phyloP scores from a whole-genome alignment of 2,888 invertebrate species.

The Melangyna quadrimaculata region DNA sequence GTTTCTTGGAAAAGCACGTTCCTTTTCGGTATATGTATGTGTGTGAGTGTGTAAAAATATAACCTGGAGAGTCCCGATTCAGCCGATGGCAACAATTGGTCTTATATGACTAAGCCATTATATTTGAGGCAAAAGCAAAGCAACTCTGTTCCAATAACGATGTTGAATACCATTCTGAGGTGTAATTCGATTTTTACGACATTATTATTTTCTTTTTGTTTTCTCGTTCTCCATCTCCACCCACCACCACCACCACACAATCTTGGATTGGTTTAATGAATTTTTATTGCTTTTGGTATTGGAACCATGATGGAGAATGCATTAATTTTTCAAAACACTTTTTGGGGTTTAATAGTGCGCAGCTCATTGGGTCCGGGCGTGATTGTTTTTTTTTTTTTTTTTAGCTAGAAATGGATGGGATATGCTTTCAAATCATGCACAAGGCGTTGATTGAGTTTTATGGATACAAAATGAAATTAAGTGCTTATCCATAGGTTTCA shows the following conservation, averaged over 20 bases:
- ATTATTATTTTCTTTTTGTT: neutral
- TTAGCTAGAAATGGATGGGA: neutral
- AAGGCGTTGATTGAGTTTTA: conserved; percentile 64
- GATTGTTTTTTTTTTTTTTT: conserved; percentile 9
- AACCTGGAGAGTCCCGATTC: conserved; percentile 15
- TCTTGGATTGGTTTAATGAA: conserved; percentile 38
- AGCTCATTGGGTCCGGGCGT: conserved; percentile 19
- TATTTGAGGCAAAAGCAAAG: neutral
- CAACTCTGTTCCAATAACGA: conserved; percentile 51
- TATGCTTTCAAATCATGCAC: conserved; percentile 16
- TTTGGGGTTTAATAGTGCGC: conserved; percentile 25
- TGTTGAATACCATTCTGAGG: conserved; percentile 39
- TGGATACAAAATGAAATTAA: conserved; percentile 45
- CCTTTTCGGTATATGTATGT: neutral
- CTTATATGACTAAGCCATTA: neutral
- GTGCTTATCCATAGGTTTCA: conserved; percentile 22
- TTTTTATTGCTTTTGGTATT: conserved; percentile 45
- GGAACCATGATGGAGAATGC: conserved; percentile 36
- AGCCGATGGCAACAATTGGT: conserved; percentile 17
- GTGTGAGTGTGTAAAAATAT: neutral
- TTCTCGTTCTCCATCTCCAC: neutral
- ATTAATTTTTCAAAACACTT: conserved; percentile 30
- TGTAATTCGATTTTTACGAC: conserved; percentile 71
- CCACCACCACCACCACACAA: neutral
- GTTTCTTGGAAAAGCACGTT: conserved; percentile 58